A percentile compares a stretch with the other conserved stretches of the same genome.
Conservation (phyloP, 2,113 vertebrate genomes). For the Setophaga petechia region DNA sequence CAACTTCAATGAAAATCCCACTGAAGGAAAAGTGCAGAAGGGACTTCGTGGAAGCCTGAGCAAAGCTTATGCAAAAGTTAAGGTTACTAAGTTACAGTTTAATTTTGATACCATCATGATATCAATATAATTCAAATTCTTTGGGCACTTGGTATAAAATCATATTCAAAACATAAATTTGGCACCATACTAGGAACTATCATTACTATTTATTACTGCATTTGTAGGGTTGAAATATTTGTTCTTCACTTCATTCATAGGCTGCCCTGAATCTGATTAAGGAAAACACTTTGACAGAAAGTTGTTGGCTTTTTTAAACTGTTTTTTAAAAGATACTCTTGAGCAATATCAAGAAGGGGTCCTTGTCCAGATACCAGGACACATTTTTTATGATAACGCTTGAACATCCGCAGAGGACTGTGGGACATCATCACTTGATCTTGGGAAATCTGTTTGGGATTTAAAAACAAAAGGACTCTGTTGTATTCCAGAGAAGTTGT, state of each 20-base stretch:
- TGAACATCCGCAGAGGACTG: conserved; percentile 85
- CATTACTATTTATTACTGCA: background rate
- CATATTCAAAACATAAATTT: background rate
- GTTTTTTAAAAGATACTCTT: conserved; percentile 81
- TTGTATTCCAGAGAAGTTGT: background rate
- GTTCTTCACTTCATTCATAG: background rate
- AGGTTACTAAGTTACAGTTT: background rate
- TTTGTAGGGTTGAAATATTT: background rate
- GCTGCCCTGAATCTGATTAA: background rate
- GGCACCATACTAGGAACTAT: background rate
- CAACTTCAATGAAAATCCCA: background rate
- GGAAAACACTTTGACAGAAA: background rate
- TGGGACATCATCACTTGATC: conserved; percentile 90
- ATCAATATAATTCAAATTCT: background rate
- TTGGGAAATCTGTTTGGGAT: conserved; percentile 75
- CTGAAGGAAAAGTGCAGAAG: background rate
- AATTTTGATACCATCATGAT: background rate
- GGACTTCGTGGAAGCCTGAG: background rate
- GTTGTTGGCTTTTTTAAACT: background rate
- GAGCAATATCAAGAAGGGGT: conserved; percentile 84
- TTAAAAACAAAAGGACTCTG: background rate
- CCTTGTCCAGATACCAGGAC: conserved; percentile 90
- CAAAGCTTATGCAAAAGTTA: background rate
- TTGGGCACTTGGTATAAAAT: background rate
- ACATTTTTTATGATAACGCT: conserved; percentile 83